phyloP scores from a whole-genome alignment of 2,113 vertebrate genomes.

The Genyomyrus donnyi region DNA sequence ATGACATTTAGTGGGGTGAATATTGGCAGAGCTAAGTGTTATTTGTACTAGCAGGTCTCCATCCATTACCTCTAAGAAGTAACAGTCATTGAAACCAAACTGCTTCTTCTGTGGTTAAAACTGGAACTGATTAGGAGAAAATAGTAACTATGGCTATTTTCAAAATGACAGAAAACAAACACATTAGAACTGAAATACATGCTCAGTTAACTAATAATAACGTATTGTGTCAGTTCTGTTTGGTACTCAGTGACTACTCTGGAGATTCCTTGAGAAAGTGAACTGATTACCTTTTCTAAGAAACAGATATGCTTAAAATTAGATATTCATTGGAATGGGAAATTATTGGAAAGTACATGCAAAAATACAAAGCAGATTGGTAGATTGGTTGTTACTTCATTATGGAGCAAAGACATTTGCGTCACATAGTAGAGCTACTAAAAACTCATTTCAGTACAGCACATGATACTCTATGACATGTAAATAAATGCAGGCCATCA shows the following conservation, averaged over 20 bases:
- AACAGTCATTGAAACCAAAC: neutral
- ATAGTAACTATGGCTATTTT: neutral
- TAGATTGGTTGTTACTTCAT: neutral
- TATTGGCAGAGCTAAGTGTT: constrained; percentile 48
- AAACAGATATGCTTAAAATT: neutral
- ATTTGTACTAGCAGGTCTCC: constrained; percentile 34
- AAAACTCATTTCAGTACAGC: neutral
- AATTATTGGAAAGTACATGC: neutral
- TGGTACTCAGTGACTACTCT: neutral
- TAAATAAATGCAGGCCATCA: neutral
- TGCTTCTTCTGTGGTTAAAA: neutral
- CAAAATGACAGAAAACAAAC: neutral
- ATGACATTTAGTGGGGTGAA: constrained; percentile 42
- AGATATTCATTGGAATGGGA: neutral
- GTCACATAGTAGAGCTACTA: neutral
- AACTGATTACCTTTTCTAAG: neutral
- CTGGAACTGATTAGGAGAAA: neutral
- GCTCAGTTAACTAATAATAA: neutral
- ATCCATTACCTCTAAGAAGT: neutral
- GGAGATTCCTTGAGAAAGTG: neutral
- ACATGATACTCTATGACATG: neutral
- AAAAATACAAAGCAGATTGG: neutral
- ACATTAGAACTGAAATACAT: neutral
- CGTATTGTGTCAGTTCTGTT: neutral
- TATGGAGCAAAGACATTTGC: neutral